Percentiles rank a stretch among this genome's conserved stretches.
Conservation (phyloP, 1,140 invertebrate genomes). For the Lepidurus arcticus region DNA sequence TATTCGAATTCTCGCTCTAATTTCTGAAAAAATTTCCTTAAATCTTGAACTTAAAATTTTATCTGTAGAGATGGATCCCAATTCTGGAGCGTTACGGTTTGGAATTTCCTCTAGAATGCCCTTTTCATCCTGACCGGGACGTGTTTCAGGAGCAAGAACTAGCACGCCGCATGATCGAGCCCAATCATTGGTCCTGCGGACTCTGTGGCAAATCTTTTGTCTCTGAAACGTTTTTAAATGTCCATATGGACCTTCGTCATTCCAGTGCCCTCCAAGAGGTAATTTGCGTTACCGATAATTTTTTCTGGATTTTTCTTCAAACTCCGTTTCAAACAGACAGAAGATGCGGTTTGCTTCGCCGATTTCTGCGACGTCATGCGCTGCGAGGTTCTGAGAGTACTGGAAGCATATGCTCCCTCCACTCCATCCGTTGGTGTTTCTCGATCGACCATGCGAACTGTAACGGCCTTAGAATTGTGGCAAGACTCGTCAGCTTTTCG, state of each 20-base stretch:
- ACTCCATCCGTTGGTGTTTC: conserved; percentile 46
- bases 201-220: conserved; percentile 89
- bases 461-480: conserved; percentile 58
- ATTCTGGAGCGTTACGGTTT: conserved; percentile 77
- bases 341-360: conserved; percentile 82
- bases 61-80: conserved; percentile 72
- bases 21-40: background rate
- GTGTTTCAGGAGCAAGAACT: conserved; percentile 77
- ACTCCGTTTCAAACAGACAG: conserved; percentile 54
- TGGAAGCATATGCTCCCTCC: conserved; percentile 34
- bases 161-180: conserved; percentile 69
- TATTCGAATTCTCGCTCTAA: background rate
- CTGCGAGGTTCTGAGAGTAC: conserved; percentile 66
- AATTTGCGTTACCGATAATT: conserved; percentile 35
- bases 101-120: conserved; percentile 76
- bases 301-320: background rate
- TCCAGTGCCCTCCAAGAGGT: conserved; percentile 77
- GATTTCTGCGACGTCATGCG: conserved; percentile 93
- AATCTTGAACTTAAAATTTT: conserved; percentile 28
- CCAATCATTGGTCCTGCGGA: conserved; percentile 83
- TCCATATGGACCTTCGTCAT: conserved; percentile 85
- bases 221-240: conserved; percentile 77
- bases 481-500: conserved; percentile 11
- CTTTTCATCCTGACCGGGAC: conserved; percentile 78
- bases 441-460: conserved; percentile 53